These are phyloP conservation scores for Mystacornis crossleyi DNA, from an alignment of 2,113 vertebrate species.

Conservation along the genomic window DNA sequence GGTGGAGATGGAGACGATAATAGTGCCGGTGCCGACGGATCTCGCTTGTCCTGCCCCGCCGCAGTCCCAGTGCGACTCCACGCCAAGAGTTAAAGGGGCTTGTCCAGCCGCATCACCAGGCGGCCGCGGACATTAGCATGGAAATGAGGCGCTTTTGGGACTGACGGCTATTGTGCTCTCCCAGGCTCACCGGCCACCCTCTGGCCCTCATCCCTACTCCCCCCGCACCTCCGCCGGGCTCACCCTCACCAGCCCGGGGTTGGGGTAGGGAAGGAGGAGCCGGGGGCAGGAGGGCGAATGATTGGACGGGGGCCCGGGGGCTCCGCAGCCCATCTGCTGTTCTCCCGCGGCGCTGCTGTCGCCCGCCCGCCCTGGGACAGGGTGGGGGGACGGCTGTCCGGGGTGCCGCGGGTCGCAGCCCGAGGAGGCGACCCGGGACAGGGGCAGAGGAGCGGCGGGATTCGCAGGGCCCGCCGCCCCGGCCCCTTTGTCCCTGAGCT, in stretches of 20 bases:
- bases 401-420: background rate
- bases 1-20: background rate
- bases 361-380: background rate
- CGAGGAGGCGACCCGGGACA: background rate
- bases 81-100: conserved; percentile 51
- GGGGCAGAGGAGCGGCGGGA: background rate
- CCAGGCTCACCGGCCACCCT: background rate
- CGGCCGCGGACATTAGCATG: conserved; percentile 45
- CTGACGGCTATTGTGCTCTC: conserved; percentile 26
- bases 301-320: background rate
- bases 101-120: conserved; percentile 6
- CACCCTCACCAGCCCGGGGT: background rate
- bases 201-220: background rate
- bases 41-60: background rate
- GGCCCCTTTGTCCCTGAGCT: background rate
- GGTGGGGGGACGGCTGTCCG: background rate
- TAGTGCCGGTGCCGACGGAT: background rate
- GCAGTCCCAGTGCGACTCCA: background rate
- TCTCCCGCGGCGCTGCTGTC: background rate
- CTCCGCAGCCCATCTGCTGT: conserved; percentile 60
- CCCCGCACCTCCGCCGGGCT: background rate
- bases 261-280: background rate
- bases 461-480: background rate
- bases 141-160: conserved; percentile 63
- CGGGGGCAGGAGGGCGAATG: background rate